Conservation (phyloP, 2,888 invertebrate species). For the Aphidoletes aphidimyza region DNA sequence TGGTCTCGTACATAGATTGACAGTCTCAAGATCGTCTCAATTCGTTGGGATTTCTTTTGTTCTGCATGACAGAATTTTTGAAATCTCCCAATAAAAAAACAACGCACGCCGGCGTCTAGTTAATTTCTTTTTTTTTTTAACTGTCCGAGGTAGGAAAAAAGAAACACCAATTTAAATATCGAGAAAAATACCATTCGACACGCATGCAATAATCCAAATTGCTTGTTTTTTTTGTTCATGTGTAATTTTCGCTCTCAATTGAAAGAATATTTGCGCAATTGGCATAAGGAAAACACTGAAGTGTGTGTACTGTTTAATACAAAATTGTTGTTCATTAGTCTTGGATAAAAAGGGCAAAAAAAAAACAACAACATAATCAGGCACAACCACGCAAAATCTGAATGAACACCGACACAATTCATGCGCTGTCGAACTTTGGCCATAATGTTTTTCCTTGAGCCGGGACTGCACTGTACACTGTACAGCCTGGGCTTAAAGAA, state of each 20-base stretch:
- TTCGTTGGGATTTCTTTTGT: neutral
- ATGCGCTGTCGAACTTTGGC: too few species aligned
- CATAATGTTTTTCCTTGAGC: too few species aligned
- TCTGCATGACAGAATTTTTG: neutral
- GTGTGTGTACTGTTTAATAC: too few species aligned
- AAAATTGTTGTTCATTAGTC: too few species aligned
- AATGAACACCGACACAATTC: too few species aligned
- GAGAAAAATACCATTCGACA: neutral
- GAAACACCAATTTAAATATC: neutral
- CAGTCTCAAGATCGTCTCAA: constrained; percentile 36
- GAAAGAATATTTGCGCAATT: neutral
- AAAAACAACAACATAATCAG: too few species aligned
- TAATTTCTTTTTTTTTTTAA: neutral
- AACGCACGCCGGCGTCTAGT: neutral
- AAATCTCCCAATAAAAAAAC: neutral
- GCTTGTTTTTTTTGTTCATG: too few species aligned
- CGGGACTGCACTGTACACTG: too few species aligned
- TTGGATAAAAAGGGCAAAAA: too few species aligned
- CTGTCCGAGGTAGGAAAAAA: neutral
- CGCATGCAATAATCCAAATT: constrained; percentile 22
- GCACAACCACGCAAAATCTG: too few species aligned
- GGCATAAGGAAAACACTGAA: too few species aligned
- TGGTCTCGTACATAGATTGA: constrained; percentile 9
- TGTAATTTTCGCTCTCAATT: constrained; percentile 9
- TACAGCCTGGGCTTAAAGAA: too few species aligned